These are phyloP conservation scores for Cottoperca gobio DNA, from an alignment of 2,797 vertebrate species.

Conservation along the genomic window DNA sequence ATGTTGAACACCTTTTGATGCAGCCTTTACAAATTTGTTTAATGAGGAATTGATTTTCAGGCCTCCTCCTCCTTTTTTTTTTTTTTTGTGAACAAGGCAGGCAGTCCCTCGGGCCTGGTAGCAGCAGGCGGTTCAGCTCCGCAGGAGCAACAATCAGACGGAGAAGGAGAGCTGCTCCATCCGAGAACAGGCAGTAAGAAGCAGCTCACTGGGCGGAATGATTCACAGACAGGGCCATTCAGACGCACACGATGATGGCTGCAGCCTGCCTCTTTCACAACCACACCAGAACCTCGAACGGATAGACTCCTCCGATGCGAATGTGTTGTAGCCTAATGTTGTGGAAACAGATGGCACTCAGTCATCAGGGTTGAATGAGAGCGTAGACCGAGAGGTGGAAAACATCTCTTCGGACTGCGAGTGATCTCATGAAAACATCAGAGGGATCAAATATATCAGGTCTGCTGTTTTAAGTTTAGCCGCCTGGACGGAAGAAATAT, in stretches of 20 bases:
- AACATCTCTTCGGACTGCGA: conserved; percentile 64
- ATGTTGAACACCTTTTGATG: conserved; percentile 84
- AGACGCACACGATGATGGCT: conserved; percentile 55
- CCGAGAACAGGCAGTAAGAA: conserved; percentile 59
- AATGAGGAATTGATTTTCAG: conserved; percentile 85
- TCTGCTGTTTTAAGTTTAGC: conserved; percentile 72
- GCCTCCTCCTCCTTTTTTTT: conserved; percentile 26
- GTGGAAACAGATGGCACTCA: conserved; percentile 77
- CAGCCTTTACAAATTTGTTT: conserved; percentile 84
- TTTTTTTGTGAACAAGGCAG: conserved; percentile 44
- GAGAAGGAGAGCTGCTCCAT: conserved; percentile 60
- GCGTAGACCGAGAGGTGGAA: conserved; percentile 69
- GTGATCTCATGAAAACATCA: conserved; percentile 78
- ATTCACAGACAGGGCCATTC: conserved; percentile 65
- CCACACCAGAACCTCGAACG: conserved; percentile 53
- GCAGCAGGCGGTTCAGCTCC: conserved; percentile 77
- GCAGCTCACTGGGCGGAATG: conserved; percentile 65
- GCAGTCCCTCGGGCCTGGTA: conserved; percentile 72
- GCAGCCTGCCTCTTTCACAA: conserved; percentile 55
- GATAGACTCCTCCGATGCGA: conserved; percentile 63
- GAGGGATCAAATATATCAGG: conserved; percentile 71
- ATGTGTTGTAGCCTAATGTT: conserved; percentile 75
- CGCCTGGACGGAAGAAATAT: conserved; percentile 66
- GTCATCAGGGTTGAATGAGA: conserved; percentile 75
- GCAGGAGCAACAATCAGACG: conserved; percentile 74